phyloP scores from a whole-genome alignment of 1,140 invertebrate genomes.

The Oryctes rhinoceros region DNA sequence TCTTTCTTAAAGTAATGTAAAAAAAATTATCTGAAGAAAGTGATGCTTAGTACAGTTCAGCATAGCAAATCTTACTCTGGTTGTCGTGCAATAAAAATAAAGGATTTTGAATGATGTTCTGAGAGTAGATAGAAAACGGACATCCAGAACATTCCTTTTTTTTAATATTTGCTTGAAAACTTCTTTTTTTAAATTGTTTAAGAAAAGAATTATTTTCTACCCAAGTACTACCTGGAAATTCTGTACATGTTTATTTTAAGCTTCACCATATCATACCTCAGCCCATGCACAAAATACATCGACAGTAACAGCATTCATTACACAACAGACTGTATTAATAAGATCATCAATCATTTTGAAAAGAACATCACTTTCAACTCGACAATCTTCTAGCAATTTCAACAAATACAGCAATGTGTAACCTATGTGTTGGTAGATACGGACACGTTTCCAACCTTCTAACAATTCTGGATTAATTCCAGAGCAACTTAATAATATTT shows the following conservation, averaged over 20 bases:
- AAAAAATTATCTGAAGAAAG: too few species aligned
- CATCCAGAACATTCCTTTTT: too few species aligned
- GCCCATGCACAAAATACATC: slow-evolving; percentile 56
- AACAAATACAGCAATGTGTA: slow-evolving; percentile 52
- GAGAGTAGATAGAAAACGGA: neutral
- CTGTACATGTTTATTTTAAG: too few species aligned
- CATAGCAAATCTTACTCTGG: too few species aligned
- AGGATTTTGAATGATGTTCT: neutral
- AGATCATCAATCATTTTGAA: slow-evolving; percentile 49
- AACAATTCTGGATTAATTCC: slow-evolving; percentile 48
- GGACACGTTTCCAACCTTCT: slow-evolving; percentile 45
- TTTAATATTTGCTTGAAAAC: too few species aligned
- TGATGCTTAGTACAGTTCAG: too few species aligned
- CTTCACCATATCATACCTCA: slow-evolving; percentile 49
- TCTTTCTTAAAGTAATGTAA: too few species aligned
- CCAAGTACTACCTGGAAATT: too few species aligned
- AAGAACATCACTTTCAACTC: slow-evolving; percentile 47
- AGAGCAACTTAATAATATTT: slow-evolving; percentile 51
- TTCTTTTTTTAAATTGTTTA: too few species aligned
- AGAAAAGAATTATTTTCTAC: too few species aligned
- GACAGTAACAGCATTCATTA: slow-evolving; percentile 53
- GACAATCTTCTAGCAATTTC: slow-evolving; percentile 50
- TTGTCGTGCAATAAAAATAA: slow-evolving; percentile 2
- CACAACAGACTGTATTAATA: slow-evolving; percentile 45
- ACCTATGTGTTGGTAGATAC: slow-evolving; percentile 54